These are phyloP conservation scores for Tethea ocularis DNA, from an alignment of 2,888 invertebrate species.

Conservation along the genomic window DNA sequence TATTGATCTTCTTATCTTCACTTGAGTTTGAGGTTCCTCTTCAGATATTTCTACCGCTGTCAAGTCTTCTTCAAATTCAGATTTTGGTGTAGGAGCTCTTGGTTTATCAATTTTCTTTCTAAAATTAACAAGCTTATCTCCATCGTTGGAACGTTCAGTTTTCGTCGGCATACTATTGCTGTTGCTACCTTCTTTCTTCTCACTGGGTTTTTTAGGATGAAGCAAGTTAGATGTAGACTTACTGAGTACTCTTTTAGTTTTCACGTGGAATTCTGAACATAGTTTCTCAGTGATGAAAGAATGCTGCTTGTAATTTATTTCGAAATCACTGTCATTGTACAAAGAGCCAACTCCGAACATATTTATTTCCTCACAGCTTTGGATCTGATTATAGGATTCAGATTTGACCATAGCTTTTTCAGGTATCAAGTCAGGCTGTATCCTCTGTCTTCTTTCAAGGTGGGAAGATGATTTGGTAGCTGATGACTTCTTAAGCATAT, in stretches of 20 bases:
- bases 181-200: constrained; percentile 77
- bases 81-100: constrained; percentile 76
- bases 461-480: constrained; percentile 76
- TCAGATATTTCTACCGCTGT: constrained; percentile 70
- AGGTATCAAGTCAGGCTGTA: constrained; percentile 80
- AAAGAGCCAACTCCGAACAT: constrained; percentile 82
- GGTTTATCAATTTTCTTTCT: constrained; percentile 79
- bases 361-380: constrained; percentile 81
- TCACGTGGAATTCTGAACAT: constrained; percentile 88
- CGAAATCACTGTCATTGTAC: constrained; percentile 83
- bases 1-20: constrained; percentile 81
- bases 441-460: constrained; percentile 77
- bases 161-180: constrained; percentile 81
- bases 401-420: constrained; percentile 78
- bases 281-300: constrained; percentile 88
- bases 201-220: constrained; percentile 82
- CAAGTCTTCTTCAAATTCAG: constrained; percentile 69
- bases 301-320: constrained; percentile 82
- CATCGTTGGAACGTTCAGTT: constrained; percentile 67
- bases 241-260: constrained; percentile 86
- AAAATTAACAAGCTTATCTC: constrained; percentile 70
- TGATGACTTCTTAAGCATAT: constrained; percentile 77
- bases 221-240: constrained; percentile 86
- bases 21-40: constrained; percentile 68
- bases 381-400: constrained; percentile 80